These are phyloP conservation scores for Molothrus aeneus DNA, from an alignment of 2,797 vertebrate species.

Conservation along the genomic window DNA sequence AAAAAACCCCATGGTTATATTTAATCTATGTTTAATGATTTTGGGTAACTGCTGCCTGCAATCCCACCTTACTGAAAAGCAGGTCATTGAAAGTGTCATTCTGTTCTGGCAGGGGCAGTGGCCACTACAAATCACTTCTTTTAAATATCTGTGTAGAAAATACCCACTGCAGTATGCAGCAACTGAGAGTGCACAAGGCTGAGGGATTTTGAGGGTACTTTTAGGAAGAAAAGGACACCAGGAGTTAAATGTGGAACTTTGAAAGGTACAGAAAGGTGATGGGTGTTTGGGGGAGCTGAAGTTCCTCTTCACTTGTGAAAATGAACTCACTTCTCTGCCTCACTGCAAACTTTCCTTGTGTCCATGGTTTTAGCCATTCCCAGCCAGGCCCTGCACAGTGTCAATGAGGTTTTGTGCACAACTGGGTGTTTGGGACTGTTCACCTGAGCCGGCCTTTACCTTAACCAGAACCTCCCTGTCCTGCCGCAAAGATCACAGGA, in stretches of 20 bases:
- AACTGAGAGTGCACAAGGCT: not conserved
- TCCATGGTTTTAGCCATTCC: not conserved
- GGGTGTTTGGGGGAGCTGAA: not conserved
- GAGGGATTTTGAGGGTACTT: not conserved
- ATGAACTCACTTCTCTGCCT: not conserved
- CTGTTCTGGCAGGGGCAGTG: conserved; percentile 57
- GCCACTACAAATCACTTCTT: conserved; percentile 42
- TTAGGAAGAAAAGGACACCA: not conserved
- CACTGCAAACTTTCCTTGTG: not conserved
- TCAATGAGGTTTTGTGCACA: not conserved
- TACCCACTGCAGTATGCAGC: not conserved
- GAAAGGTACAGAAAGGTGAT: not conserved
- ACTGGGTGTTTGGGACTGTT: not conserved
- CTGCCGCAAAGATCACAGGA: conserved; percentile 13
- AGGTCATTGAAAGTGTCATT: conserved; percentile 67
- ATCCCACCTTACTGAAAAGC: conserved; percentile 61
- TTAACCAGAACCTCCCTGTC: not conserved
- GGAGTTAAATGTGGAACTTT: not conserved
- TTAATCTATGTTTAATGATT: conserved; percentile 76
- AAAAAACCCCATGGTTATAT: conserved; percentile 67
- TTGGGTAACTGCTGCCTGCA: conserved; percentile 64
- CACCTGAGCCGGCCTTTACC: not conserved
- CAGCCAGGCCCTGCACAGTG: not conserved
- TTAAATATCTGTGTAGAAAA: conserved; percentile 53
- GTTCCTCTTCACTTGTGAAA: not conserved